Evolutionary conservation across 2,888 invertebrate species (phyloP).

Genomic region (Ceratothoa steindachneri): DNA sequence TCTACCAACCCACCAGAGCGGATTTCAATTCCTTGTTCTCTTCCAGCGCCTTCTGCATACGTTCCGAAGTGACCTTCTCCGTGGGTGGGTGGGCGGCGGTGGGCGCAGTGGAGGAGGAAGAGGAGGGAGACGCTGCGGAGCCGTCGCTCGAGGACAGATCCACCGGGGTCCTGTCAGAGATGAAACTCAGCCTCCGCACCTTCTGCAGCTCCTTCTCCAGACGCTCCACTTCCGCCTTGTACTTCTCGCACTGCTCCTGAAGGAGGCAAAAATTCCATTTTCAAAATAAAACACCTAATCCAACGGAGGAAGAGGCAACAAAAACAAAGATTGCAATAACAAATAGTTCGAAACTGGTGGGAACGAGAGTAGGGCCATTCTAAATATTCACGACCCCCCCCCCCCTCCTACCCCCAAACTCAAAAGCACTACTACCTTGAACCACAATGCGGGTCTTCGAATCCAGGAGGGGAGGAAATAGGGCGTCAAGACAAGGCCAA

Average conservation of each 20-base stretch:
- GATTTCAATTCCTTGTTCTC: conserved; percentile 20
- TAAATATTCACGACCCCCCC: too few species aligned
- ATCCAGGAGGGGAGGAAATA: too few species aligned
- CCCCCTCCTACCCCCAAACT: too few species aligned
- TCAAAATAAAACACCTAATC: too few species aligned
- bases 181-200: conserved; percentile 25
- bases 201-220: conserved; percentile 22
- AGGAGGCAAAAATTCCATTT: not conserved
- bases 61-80: not conserved
- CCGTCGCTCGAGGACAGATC: not conserved
- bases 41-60: conserved; percentile 7
- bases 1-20: conserved; percentile 18
- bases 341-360: too few species aligned
- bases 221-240: conserved; percentile 17
- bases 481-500: too few species aligned
- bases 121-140: not conserved
- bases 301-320: too few species aligned
- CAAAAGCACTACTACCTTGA: too few species aligned
- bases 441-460: too few species aligned
- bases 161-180: conserved; percentile 5
- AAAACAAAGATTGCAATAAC: too few species aligned
- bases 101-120: not conserved
- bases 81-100: not conserved
- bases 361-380: too few species aligned
- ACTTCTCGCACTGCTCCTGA: conserved; percentile 24